These are phyloP conservation scores for Etia nguti DNA, from an alignment of 2,113 vertebrate species.

Conservation along the genomic window DNA sequence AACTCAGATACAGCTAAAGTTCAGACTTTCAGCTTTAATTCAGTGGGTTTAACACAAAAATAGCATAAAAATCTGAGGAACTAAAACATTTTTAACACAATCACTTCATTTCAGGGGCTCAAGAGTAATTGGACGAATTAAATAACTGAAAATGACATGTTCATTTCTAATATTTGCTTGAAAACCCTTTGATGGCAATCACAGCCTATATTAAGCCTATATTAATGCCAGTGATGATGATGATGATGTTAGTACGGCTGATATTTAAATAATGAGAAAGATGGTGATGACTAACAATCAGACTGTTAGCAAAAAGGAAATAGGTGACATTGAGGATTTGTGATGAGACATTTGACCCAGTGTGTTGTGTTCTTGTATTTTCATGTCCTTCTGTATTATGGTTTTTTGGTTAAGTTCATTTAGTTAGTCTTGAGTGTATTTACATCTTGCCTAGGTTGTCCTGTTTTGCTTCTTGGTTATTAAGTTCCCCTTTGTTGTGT, in stretches of 20 bases:
- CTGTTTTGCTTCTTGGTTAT: neutral
- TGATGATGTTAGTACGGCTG: neutral
- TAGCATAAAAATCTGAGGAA: neutral
- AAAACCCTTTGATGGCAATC: neutral
- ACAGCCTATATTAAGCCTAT: neutral
- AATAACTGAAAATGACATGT: neutral
- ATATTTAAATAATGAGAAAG: neutral
- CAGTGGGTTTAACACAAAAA: neutral
- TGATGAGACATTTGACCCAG: neutral
- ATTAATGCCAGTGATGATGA: neutral
- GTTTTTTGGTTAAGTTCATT: neutral
- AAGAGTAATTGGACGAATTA: neutral
- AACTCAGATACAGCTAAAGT: too few species aligned
- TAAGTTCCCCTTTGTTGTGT: too few species aligned
- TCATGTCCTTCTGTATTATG: neutral
- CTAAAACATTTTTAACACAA: neutral
- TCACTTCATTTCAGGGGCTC: neutral
- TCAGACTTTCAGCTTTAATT: neutral
- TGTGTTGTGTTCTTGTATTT: neutral
- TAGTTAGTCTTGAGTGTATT: neutral
- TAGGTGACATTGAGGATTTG: neutral
- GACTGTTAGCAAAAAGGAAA: neutral
- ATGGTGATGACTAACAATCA: neutral
- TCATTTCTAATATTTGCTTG: neutral
- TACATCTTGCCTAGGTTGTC: neutral